A percentile compares a stretch with the other conserved stretches of the same genome.
phyloP scores from a whole-genome alignment of 2,113 vertebrate species.

The Melospiza melodia region DNA sequence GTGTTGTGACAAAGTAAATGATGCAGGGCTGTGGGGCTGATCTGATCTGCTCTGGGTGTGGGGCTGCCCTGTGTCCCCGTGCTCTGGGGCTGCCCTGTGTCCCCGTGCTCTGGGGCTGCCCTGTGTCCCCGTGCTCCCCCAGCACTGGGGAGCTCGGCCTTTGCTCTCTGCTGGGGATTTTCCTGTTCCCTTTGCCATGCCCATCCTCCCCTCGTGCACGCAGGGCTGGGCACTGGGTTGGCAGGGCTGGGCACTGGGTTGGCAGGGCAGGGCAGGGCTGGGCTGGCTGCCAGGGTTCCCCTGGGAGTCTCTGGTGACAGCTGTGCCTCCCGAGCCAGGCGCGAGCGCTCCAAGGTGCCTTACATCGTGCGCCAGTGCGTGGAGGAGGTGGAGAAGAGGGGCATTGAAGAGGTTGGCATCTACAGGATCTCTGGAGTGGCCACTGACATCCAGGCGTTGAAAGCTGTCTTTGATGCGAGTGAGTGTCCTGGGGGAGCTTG shows the following conservation, averaged over 20 bases:
- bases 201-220: neutral
- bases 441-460: conserved; percentile 96
- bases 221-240: neutral
- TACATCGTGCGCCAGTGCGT: conserved; percentile 98
- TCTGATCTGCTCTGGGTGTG: neutral
- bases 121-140: neutral
- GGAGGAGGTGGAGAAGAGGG: conserved; percentile 98
- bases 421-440: conserved; percentile 98
- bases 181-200: fast-evolving
- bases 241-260: neutral
- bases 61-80: neutral
- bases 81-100: neutral
- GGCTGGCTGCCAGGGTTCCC: neutral
- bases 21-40: neutral
- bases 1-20: conserved; percentile 93
- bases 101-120: neutral
- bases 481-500: conserved; percentile 60
- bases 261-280: neutral
- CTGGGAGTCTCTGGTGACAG: neutral
- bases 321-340: conserved; percentile 67
- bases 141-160: fast-evolving
- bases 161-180: neutral
- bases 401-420: conserved; percentile 97
- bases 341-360: conserved; percentile 98
- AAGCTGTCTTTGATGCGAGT: conserved; percentile 94